These are phyloP conservation scores for Xerus rutilus DNA, from an alignment of 2,797 vertebrate genomes.

Conservation along the genomic window DNA sequence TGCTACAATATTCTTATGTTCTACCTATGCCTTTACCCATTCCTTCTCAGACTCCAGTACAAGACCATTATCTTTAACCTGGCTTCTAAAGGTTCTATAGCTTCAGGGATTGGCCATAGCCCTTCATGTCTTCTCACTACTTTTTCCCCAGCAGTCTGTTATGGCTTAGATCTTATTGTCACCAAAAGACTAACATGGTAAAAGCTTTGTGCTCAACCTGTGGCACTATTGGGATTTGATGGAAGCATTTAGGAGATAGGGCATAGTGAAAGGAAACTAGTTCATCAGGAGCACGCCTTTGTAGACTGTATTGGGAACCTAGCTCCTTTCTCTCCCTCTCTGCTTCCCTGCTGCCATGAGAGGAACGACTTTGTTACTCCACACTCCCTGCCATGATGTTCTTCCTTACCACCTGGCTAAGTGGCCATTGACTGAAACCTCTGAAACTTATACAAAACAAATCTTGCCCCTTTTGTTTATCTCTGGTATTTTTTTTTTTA, in stretches of 20 bases:
- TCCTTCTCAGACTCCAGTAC: background rate
- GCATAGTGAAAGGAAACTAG: background rate
- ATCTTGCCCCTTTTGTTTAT: background rate
- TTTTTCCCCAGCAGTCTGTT: background rate
- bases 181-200: background rate
- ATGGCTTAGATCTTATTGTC: background rate
- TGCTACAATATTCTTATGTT: background rate
- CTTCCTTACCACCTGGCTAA: background rate
- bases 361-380: background rate
- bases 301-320: background rate
- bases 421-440: background rate
- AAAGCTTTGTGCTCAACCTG: background rate
- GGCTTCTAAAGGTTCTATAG: background rate
- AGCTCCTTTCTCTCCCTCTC: background rate
- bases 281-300: background rate
- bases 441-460: background rate
- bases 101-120: background rate
- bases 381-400: background rate
- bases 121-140: background rate
- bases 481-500: background rate
- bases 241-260: background rate
- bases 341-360: background rate
- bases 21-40: background rate
- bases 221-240: background rate
- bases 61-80: background rate